Evolutionary conservation across 2,888 invertebrate species (phyloP), one percentile per base, ranked within the genome.

Genomic region (Uloborus plumipes): DNA sequence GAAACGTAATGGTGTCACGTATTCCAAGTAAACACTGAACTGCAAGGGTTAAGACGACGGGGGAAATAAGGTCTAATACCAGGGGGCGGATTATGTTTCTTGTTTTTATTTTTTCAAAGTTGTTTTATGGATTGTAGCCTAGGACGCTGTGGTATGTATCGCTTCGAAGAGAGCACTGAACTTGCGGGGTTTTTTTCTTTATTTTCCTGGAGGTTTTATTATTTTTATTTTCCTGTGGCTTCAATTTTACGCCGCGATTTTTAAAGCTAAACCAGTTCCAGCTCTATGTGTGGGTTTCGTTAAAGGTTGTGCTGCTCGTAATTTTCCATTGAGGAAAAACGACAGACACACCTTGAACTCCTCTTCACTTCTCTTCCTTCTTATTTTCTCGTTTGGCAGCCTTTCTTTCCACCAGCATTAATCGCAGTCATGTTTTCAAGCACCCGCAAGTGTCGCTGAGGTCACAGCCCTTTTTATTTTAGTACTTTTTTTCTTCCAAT

Each of bases 1-100:
- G 80, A 58, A 62, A 61, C 58, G 64, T 81, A 81, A 81, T 81
- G 80, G 80, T 74, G 80, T 81, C 80, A 81, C 80, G 80, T 81
- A 81, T 39, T 14, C 47, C 67, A 53, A 80, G 47, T 59, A 76
- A 76, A 62, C 76, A 80, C 64, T 47, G 79, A 73, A 62, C 69
- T 58, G 74, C 59, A 81, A 81, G 80, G 80, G 80, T 81, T 81
- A 74, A 55, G 49, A 58, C 47, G 31, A 73, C 51, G 18, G 69
- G 58, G 66, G 31, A 74, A 75, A 74, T 65, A 74, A 65, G 31
- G 55, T 71, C 72, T 53, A 51, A 47, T 31, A 61, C 26, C 58
- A 50, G 14, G 61, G 61, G 53, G 55, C 9, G 53, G 62, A 70
- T 50, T 39, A 39, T 39, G 39, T 39, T 39, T 39, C 64, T 64